These are phyloP conservation scores for Eulemur mongoz DNA, from an alignment of 2,797 vertebrate species.

Conservation along the genomic window DNA sequence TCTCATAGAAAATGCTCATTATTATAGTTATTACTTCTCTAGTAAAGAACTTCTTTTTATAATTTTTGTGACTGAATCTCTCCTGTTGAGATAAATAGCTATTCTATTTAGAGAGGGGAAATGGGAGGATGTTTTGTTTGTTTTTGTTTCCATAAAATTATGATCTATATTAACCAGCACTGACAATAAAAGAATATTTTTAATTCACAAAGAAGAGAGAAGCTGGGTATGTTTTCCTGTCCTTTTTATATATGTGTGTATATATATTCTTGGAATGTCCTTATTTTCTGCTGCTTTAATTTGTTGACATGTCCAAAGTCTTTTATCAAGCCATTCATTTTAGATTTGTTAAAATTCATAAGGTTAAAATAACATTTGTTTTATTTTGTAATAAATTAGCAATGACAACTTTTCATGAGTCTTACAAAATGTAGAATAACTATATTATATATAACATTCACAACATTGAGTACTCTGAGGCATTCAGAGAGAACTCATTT, in stretches of 20 bases:
- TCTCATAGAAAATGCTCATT: slow-evolving; percentile 26
- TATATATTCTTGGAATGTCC: not conserved
- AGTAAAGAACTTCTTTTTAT: not conserved
- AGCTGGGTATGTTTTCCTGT: not conserved
- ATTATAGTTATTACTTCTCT: not conserved
- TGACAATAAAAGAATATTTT: not conserved
- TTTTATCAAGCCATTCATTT: slow-evolving; percentile 49
- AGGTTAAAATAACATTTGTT: slow-evolving; percentile 49
- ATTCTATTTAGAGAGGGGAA: not conserved
- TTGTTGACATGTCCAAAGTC: not conserved
- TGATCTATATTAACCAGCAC: not conserved
- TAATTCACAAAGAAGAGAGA: not conserved
- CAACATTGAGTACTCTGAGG: not conserved
- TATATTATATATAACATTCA: not conserved
- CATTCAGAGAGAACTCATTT: not conserved
- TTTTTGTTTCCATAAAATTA: not conserved
- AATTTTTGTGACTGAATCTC: not conserved
- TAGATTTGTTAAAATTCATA: slow-evolving; percentile 41
- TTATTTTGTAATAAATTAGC: slow-evolving; percentile 51
- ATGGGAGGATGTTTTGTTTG: not conserved
- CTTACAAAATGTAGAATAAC: slow-evolving; percentile 28
- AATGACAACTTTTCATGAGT: not conserved
- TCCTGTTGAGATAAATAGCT: slow-evolving; percentile 6
- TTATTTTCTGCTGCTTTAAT: slow-evolving; percentile 1
- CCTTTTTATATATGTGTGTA: not conserved